Percentiles rank a stretch among this genome's conserved stretches.
Evolutionary conservation across 2,888 invertebrate genomes (phyloP).

Genomic region (Stenolophus ochropezus): DNA sequence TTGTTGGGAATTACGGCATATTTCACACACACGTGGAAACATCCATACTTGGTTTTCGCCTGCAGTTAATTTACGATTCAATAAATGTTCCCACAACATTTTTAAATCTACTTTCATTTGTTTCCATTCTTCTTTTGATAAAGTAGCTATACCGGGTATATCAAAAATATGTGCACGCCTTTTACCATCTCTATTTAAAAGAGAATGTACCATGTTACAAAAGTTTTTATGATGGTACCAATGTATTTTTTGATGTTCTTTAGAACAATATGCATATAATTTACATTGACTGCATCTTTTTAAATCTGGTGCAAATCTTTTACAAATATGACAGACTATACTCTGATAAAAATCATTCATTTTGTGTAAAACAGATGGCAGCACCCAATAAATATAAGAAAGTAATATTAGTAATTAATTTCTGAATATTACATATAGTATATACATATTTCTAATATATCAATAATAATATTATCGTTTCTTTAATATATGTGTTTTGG

Average conservation of each 20-base stretch:
- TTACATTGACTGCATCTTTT: slow-evolving; percentile 64
- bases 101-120: slow-evolving; percentile 60
- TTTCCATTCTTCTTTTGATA: slow-evolving; percentile 61
- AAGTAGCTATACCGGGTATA: slow-evolving; percentile 5
- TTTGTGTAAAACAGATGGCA: background rate
- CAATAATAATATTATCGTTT: background rate
- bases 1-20: slow-evolving; percentile 63
- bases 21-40: slow-evolving; percentile 67
- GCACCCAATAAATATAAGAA: too few species aligned
- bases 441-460: background rate
- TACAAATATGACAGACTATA: slow-evolving; percentile 66
- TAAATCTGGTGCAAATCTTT: slow-evolving; percentile 60
- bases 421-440: background rate
- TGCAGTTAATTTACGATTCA: slow-evolving; percentile 64
- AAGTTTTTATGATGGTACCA: slow-evolving; percentile 62
- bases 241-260: slow-evolving; percentile 64
- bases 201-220: slow-evolving; percentile 60
- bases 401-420: too few species aligned
- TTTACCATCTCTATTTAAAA: slow-evolving; percentile 38
- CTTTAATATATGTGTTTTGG: background rate
- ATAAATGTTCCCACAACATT: slow-evolving; percentile 62
- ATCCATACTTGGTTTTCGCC: slow-evolving; percentile 68
- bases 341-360: slow-evolving; percentile 45
- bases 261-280: slow-evolving; percentile 63
- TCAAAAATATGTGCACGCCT: slow-evolving; percentile 45